Evolutionary conservation across 2,113 vertebrate species (phyloP).

Genomic region (Percina caprodes): DNA sequence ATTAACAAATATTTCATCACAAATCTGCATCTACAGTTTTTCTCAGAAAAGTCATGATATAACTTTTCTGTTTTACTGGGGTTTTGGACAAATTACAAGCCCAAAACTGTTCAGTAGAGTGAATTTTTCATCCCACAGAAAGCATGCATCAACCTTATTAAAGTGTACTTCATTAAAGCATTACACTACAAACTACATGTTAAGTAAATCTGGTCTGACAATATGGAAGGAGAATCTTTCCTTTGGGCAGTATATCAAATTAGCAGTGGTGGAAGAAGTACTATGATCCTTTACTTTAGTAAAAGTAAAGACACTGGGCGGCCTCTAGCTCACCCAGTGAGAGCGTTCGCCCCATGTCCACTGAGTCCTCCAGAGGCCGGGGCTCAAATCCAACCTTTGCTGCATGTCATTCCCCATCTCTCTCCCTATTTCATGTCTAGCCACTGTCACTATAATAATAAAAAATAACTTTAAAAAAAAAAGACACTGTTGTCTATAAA

Average conservation of each 20-base stretch:
- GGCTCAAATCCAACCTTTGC: no score
- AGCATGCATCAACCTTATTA: not conserved
- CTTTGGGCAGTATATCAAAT: not conserved
- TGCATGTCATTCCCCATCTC: no score
- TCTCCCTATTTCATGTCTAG: no score
- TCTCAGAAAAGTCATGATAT: not conserved
- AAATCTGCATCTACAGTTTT: slow-evolving; percentile 22
- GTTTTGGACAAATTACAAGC: not conserved
- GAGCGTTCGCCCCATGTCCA: no score
- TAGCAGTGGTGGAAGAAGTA: not conserved
- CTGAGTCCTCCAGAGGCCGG: no score
- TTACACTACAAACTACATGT: not conserved
- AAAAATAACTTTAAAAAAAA: no score
- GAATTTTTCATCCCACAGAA: not conserved
- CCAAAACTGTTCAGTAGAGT: not conserved
- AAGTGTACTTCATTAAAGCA: not conserved
- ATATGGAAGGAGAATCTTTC: not conserved
- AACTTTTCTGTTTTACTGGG: slow-evolving; percentile 11
- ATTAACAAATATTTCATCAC: slow-evolving; percentile 60
- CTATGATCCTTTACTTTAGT: not conserved
- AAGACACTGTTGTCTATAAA: not conserved
- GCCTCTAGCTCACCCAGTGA: no score
- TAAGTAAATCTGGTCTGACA: not conserved
- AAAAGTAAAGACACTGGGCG: not conserved
- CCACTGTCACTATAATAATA: no score